These are phyloP conservation scores for Theretra japonica DNA, from an alignment of 2,888 invertebrate species.

Conservation along the genomic window DNA sequence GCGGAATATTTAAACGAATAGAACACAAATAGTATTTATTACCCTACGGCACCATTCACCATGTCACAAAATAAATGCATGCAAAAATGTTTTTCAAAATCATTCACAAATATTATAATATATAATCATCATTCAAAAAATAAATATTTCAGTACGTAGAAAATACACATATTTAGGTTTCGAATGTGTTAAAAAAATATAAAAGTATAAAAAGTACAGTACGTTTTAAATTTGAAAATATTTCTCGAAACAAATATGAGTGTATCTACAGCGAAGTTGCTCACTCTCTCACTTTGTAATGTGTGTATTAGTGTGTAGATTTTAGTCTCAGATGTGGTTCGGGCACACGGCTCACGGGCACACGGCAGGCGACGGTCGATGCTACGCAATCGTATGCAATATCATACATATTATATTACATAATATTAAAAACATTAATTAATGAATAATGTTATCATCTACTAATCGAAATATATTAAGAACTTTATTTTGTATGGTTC, in stretches of 20 bases:
- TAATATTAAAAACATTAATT: background rate
- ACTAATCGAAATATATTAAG: conserved; percentile 20
- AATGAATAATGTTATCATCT: background rate
- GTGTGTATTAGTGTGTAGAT: background rate
- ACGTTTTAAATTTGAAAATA: conserved; percentile 4
- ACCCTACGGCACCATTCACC: conserved; percentile 28
- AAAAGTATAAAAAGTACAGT: conserved; percentile 41
- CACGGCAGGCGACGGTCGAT: conserved; percentile 18
- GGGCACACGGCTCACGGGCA: conserved; percentile 15
- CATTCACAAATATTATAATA: background rate
- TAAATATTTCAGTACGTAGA: conserved; percentile 21
- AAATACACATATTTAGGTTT: conserved; percentile 22
- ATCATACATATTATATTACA: background rate
- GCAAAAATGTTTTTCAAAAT: background rate
- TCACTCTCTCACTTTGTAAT: background rate
- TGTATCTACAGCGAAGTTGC: background rate
- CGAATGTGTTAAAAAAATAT: conserved; percentile 37
- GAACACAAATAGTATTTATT: background rate
- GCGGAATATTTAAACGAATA: background rate
- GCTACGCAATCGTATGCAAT: conserved; percentile 4
- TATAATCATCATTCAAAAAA: conserved; percentile 11
- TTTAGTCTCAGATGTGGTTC: background rate
- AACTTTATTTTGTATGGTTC: conserved; percentile 5
- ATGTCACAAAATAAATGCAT: conserved; percentile 25
- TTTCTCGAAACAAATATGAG: conserved; percentile 14